Conservation (phyloP, 1,140 invertebrate species). For the Drosophila pachea region DNA sequence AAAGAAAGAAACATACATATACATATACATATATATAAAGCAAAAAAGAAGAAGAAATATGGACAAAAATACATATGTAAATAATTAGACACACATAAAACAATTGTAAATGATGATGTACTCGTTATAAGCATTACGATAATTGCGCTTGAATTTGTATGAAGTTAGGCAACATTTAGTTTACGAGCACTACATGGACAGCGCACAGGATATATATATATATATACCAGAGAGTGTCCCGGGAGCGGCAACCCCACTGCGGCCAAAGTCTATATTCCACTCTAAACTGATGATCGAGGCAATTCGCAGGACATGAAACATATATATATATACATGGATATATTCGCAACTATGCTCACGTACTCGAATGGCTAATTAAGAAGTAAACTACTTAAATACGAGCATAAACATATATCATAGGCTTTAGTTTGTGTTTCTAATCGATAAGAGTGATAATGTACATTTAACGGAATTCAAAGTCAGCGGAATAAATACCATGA, state of each 20-base stretch:
- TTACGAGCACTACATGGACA: no score
- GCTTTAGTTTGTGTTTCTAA: constrained; percentile 73
- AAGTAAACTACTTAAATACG: constrained; percentile 41
- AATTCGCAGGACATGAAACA: constrained; percentile 27
- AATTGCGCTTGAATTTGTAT: constrained; percentile 43
- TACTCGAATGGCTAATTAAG: constrained; percentile 44
- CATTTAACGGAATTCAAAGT: constrained; percentile 49
- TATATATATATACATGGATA: constrained; percentile 40
- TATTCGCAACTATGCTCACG: constrained; percentile 28
- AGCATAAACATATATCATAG: constrained; percentile 67
- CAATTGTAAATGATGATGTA: constrained; percentile 70
- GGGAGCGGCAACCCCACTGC: not conserved
- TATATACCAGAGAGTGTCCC: no score
- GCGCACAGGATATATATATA: no score
- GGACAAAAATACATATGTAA: constrained; percentile 33
- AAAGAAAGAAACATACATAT: constrained; percentile 11
- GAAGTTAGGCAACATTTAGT: constrained; percentile 15
- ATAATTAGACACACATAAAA: constrained; percentile 42
- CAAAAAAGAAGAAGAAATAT: constrained; percentile 9
- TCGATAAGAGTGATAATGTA: constrained; percentile 71
- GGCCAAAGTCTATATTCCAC: constrained; percentile 6
- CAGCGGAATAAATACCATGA: constrained; percentile 43
- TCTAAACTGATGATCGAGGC: constrained; percentile 23
- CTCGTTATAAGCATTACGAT: constrained; percentile 55
- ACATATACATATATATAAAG: constrained; percentile 14